phyloP scores from a whole-genome alignment of 2,113 vertebrate genomes.

The Notarius quadriscutis region DNA sequence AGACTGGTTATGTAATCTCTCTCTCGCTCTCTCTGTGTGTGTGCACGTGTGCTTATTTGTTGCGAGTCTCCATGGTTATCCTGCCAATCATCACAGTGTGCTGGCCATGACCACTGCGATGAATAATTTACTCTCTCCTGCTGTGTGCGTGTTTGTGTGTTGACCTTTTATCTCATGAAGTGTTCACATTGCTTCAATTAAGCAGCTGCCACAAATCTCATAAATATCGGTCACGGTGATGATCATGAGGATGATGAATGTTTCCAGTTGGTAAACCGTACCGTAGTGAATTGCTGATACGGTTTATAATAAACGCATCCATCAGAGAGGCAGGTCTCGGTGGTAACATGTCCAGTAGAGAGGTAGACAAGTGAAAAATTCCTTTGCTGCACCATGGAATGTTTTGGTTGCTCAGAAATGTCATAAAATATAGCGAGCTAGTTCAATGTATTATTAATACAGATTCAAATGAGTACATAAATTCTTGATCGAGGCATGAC shows the following conservation, averaged over 20 bases:
- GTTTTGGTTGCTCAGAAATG: not conserved
- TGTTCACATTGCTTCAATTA: conserved; percentile 51
- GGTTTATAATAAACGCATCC: not conserved
- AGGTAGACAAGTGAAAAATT: not conserved
- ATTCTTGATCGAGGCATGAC: not conserved
- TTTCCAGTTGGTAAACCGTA: not conserved
- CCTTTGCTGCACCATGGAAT: not conserved
- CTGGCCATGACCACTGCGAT: conserved; percentile 38
- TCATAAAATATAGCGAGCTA: not conserved
- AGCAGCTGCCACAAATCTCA: conserved; percentile 61
- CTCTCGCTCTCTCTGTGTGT: conserved; percentile 29
- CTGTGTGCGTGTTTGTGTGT: conserved; percentile 13
- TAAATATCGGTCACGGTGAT: conserved; percentile 56
- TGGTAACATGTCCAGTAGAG: not conserved
- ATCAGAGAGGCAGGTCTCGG: not conserved
- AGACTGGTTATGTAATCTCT: conserved; percentile 44
- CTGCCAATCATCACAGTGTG: conserved; percentile 48
- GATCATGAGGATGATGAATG: conserved; percentile 11
- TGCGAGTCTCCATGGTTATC: conserved; percentile 44
- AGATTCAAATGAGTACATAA: not conserved
- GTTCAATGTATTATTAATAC: not conserved
- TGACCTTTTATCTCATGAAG: conserved; percentile 13
- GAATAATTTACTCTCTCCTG: conserved; percentile 47
- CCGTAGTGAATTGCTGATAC: not conserved
- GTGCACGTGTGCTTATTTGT: conserved; percentile 38